Conservation (phyloP, 1,140 invertebrate genomes). For the Listronotus bonariensis region DNA sequence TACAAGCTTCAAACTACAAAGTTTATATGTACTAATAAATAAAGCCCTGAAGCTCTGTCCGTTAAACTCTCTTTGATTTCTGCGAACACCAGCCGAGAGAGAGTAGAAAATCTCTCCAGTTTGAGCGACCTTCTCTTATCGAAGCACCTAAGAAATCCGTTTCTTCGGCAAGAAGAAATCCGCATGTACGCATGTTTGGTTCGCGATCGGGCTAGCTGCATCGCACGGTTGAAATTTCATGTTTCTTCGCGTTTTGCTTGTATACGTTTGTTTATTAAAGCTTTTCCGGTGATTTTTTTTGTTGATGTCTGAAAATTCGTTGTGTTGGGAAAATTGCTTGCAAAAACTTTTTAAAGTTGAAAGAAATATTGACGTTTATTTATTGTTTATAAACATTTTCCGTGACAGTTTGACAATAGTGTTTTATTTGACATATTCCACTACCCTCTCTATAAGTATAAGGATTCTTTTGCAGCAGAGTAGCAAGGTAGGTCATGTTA, state of each 20-base stretch:
- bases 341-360: too few species aligned
- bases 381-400: too few species aligned
- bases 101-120: slow-evolving; percentile 8
- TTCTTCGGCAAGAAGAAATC: slow-evolving; percentile 15
- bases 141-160: slow-evolving; percentile 12
- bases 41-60: background rate
- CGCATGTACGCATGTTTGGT: background rate
- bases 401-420: too few species aligned
- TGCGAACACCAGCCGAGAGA: slow-evolving; percentile 3
- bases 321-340: too few species aligned
- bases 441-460: too few species aligned
- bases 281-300: background rate
- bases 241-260: slow-evolving; percentile 1
- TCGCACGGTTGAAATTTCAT: too few species aligned
- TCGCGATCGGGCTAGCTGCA: background rate
- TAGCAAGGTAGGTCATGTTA: too few species aligned
- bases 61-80: slow-evolving; percentile 15
- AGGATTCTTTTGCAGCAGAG: too few species aligned
- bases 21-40: background rate
- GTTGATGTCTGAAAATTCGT: too few species aligned
- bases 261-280: background rate
- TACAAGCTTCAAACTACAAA: background rate
- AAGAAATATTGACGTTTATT: too few species aligned
- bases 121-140: slow-evolving; percentile 13
- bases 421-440: too few species aligned